Conservation (phyloP, 1,140 invertebrate species). For the Drosophila pachea region DNA sequence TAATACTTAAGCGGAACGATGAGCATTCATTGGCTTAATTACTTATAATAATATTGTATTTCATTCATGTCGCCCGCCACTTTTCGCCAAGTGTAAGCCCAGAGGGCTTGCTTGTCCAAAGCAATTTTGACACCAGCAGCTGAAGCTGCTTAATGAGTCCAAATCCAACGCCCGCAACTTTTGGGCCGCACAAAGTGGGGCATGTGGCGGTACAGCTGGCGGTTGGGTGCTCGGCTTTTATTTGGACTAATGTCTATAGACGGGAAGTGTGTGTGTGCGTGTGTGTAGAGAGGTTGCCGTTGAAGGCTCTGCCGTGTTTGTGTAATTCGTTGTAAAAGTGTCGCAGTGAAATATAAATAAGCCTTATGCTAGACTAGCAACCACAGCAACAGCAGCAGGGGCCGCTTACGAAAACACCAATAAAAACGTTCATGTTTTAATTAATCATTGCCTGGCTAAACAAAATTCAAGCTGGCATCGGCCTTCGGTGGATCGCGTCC, state of each 20-base stretch:
- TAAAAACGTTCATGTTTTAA: constrained; percentile 61
- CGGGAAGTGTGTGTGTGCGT: constrained; percentile 25
- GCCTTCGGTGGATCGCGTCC: constrained; percentile 6
- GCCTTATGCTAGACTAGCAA: constrained; percentile 44
- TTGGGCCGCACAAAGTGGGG: constrained; percentile 19
- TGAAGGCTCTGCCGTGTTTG: constrained; percentile 30
- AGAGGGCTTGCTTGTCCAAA: constrained; percentile 24
- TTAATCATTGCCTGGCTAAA: constrained; percentile 69
- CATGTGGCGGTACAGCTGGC: background rate
- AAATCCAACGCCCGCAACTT: constrained; percentile 68
- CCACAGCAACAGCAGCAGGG: constrained; percentile 18
- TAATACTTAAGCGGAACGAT: too few relatives aligned
- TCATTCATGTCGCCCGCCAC: background rate
- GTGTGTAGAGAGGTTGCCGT: constrained; percentile 6
- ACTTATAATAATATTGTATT: too few relatives aligned
- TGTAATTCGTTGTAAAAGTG: constrained; percentile 73
- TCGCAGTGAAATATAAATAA: constrained; percentile 53
- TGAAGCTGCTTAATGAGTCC: constrained; percentile 67
- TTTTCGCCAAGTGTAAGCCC: constrained; percentile 9
- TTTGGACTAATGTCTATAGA: constrained; percentile 35
- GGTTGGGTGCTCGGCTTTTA: background rate
- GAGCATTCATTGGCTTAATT: too few relatives aligned
- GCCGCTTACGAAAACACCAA: constrained; percentile 12
- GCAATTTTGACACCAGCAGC: constrained; percentile 68
- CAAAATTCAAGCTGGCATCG: constrained; percentile 44